Base-by-base conservation (phyloP, 1,140 invertebrate species). In the Nymphalis io region DNA sequence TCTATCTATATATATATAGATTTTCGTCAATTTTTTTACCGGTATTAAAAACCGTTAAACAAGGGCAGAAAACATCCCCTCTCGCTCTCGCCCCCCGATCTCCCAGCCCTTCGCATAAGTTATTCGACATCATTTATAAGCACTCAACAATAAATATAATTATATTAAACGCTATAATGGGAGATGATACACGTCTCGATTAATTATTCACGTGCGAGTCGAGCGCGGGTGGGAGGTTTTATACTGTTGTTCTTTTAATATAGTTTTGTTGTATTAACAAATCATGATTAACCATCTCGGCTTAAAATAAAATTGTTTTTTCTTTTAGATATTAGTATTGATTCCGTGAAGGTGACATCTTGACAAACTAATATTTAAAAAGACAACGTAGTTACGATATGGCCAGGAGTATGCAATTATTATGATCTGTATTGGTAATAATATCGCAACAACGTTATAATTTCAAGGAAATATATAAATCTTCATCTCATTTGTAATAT, bases 121-220 rank as follows among this genome's bases (percentile, higher is more conserved):
- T 55, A 65, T 57, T 63, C 57, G 51, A 53, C 65, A 74, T 77
- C 75, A 72, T 76, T 73, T 76, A 74, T 68, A 68, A 71, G 64
- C 64, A 62, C 60, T 73, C 71, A 60, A 72, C 69, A 70, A 75
- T 73, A 66, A 68, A 69, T 75, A 75, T 80, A 74, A 78, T 80
- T 70, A 75, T 71, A 73, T 77, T 78, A 80, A 75, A 72, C 61
- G 68, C 59, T 60, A 73, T 67, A 53, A 60, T 60, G 78, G 70
- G 74, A 46, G 44, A 53, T 53, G 64, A 68, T 44, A 48, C 58
- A 51, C 38, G 44, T 60, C 64, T 59, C 42, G 5, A 44, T 70
- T 71, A 51, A 68, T 70, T 69, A 67, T 70, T 78, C 57, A 72
- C 75, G 72, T 78, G 76, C 59, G 74, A 78, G 65, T 46, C 21